Percentiles rank a stretch among this genome's conserved stretches.
phyloP scores from a whole-genome alignment of 2,888 invertebrate genomes.

The Anoplius nigerrimus region DNA sequence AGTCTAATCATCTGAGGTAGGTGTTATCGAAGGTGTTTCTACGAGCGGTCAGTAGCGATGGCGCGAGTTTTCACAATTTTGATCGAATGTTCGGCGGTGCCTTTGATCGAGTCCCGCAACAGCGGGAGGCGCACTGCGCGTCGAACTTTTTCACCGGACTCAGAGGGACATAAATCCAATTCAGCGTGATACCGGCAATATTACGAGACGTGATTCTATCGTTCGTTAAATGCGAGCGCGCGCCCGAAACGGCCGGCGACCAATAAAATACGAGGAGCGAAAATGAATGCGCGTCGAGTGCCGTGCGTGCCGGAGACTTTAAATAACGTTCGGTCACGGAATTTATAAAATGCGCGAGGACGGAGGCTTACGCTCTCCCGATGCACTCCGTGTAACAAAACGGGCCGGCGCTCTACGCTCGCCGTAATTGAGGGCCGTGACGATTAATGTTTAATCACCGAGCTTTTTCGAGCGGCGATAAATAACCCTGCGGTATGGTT shows the following conservation, averaged over 20 bases:
- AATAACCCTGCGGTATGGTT: neutral
- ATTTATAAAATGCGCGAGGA: constrained; percentile 3
- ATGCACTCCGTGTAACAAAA: constrained; percentile 3
- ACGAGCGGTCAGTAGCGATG: no score
- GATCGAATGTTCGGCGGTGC: no score
- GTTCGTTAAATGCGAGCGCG: constrained; percentile 47
- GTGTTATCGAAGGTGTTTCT: no score
- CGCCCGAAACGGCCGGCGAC: constrained; percentile 31
- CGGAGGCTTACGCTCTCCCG: neutral
- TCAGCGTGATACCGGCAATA: constrained; percentile 42
- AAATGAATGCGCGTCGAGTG: constrained; percentile 13
- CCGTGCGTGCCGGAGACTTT: neutral
- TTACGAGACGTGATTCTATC: constrained; percentile 46
- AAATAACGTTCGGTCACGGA: neutral
- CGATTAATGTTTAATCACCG: no score
- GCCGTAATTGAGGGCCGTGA: no score
- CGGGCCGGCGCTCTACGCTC: neutral
- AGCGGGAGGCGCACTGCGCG: neutral
- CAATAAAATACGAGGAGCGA: constrained; percentile 10
- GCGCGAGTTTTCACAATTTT: no score
- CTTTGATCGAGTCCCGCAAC: no score
- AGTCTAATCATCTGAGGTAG: no score
- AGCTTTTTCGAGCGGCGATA: neutral
- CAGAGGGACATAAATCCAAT: constrained; percentile 51
- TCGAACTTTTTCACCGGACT: constrained; percentile 6